A percentile compares a stretch with the other conserved stretches of the same genome.
Conservation (phyloP, 2,888 invertebrate genomes). For the Andrena trimmerana region DNA sequence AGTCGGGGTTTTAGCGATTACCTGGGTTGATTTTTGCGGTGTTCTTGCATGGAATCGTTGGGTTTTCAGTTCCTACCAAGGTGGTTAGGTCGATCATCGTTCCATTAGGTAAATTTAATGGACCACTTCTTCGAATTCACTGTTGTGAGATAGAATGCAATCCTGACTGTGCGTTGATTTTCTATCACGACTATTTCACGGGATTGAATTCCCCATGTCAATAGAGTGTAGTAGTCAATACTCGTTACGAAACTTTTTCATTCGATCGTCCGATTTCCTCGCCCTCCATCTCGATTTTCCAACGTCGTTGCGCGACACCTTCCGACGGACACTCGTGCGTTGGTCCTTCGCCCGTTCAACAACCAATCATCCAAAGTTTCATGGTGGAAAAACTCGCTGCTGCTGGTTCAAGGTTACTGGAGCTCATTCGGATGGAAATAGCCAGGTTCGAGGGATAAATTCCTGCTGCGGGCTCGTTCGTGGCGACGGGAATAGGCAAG, state of each 20-base stretch:
- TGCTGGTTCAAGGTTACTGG: constrained; percentile 53
- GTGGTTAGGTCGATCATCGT: not conserved
- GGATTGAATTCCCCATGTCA: not conserved
- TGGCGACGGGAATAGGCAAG: constrained; percentile 34
- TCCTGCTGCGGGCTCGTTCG: constrained; percentile 31
- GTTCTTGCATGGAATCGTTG: not conserved
- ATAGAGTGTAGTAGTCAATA: no score
- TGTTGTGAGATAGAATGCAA: not conserved
- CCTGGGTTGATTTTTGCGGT: not conserved
- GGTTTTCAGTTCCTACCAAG: not conserved
- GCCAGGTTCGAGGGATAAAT: constrained; percentile 37
- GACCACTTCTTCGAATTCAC: no score
- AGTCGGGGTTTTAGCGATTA: no score
- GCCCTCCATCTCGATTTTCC: not conserved
- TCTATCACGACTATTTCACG: no score
- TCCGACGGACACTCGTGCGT: constrained; percentile 33
- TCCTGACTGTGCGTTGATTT: no score
- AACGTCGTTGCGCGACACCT: not conserved
- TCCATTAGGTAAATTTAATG: no score
- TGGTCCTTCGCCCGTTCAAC: not conserved
- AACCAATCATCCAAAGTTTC: not conserved
- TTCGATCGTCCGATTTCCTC: not conserved
- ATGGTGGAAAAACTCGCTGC: constrained; percentile 22
- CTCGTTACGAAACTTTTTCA: not conserved
- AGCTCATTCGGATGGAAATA: constrained; percentile 58